Percentiles rank a stretch among this genome's conserved stretches.
These are phyloP conservation scores for Ctenicera cuprea DNA, from an alignment of 2,888 invertebrate genomes.

Conservation along the genomic window DNA sequence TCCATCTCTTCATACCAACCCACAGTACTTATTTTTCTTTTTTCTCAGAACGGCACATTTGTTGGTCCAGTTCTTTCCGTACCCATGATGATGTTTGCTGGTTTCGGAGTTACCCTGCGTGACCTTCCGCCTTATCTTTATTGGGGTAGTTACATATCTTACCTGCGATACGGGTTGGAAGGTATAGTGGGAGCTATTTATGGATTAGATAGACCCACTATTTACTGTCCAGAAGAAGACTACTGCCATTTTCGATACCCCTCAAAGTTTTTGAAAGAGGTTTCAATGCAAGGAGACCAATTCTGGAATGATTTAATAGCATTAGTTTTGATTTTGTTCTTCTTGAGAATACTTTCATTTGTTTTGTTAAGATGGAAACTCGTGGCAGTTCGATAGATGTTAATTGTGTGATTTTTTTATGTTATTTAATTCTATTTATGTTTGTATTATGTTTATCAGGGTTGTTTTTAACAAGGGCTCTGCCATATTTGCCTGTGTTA, in stretches of 20 bases:
- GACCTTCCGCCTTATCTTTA: slow-evolving; percentile 90
- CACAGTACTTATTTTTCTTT: neutral
- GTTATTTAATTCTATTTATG: slow-evolving; percentile 19
- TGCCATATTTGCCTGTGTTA: slow-evolving; percentile 17
- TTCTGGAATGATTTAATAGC: slow-evolving; percentile 90
- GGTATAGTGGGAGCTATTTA: slow-evolving; percentile 91
- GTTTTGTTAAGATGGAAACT: slow-evolving; percentile 87
- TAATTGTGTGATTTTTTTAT: neutral
- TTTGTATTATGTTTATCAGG: slow-evolving; percentile 26
- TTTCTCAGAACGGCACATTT: slow-evolving; percentile 92
- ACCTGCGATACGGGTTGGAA: slow-evolving; percentile 92
- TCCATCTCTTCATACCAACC: neutral
- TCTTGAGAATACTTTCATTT: slow-evolving; percentile 81
- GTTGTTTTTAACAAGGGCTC: slow-evolving; percentile 23
- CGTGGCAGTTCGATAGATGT: slow-evolving; percentile 77
- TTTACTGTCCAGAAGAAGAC: slow-evolving; percentile 82
- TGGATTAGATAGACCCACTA: slow-evolving; percentile 82
- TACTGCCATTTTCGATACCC: slow-evolving; percentile 93
- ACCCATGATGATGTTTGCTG: slow-evolving; percentile 97
- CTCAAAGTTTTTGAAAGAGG: slow-evolving; percentile 85
- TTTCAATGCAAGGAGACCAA: slow-evolving; percentile 87
- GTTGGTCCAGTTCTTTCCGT: slow-evolving; percentile 93
- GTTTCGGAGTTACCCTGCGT: slow-evolving; percentile 92
- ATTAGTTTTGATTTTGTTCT: slow-evolving; percentile 80
- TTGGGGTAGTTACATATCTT: slow-evolving; percentile 95